phyloP scores from a whole-genome alignment of 2,888 invertebrate genomes.

The Sycophila texana region DNA sequence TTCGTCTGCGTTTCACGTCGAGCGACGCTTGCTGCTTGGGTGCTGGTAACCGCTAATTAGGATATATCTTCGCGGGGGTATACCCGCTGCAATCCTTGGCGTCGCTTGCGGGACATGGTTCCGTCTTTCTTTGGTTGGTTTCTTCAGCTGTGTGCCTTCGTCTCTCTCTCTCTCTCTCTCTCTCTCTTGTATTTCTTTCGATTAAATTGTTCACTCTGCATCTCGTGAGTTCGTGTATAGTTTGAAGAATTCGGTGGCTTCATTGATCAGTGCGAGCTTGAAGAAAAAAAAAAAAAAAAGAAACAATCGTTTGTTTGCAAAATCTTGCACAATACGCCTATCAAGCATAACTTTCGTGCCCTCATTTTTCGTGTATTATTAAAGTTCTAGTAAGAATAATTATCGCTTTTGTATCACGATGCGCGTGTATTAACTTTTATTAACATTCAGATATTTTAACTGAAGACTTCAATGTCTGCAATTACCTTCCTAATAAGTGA shows the following conservation, averaged over 20 bases:
- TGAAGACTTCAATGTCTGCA: background rate
- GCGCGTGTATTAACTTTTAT: background rate
- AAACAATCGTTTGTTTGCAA: slow-evolving; percentile 1
- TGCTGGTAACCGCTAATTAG: background rate
- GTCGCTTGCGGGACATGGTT: background rate
- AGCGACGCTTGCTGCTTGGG: background rate
- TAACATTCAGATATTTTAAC: background rate
- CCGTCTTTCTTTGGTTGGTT: background rate
- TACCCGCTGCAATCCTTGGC: too few relatives aligned
- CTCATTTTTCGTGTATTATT: background rate
- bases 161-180: background rate
- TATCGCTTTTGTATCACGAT: too few relatives aligned
- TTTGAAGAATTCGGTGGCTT: background rate
- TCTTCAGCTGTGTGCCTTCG: background rate
- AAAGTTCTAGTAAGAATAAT: background rate
- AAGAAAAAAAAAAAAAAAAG: background rate
- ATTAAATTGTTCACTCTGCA: background rate
- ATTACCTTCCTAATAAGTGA: too few relatives aligned
- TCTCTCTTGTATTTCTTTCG: background rate
- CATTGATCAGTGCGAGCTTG: background rate
- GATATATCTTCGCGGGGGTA: background rate
- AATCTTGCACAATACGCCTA: slow-evolving; percentile 3
- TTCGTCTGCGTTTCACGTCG: background rate
- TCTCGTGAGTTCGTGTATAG: background rate
- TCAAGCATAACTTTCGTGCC: background rate